Conservation (phyloP, 2,113 vertebrate species). For the Oryzias woworae region DNA sequence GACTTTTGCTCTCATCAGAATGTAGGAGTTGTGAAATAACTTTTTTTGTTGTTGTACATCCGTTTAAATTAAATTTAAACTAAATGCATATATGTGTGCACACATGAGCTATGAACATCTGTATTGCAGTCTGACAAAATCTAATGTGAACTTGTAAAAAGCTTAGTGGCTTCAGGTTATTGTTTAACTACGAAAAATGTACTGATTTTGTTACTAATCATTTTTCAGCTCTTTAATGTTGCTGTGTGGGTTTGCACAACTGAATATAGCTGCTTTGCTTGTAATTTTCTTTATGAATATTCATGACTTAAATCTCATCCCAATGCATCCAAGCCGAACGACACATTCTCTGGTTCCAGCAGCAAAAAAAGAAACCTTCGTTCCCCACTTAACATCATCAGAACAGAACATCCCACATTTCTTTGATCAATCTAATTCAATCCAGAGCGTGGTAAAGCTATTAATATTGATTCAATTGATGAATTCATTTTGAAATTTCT, state of each 20-base stretch:
- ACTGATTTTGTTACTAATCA: slow-evolving; percentile 22
- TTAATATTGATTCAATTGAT: slow-evolving; percentile 40
- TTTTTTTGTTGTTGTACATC: too few species aligned
- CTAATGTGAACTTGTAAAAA: not conserved
- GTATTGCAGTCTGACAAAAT: not conserved
- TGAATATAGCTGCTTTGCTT: slow-evolving; percentile 1
- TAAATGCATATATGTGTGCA: too few species aligned
- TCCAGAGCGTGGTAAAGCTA: slow-evolving; percentile 12
- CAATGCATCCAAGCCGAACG: slow-evolving; percentile 5
- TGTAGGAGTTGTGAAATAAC: too few species aligned
- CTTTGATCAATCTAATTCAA: slow-evolving; percentile 28
- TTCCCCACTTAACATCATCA: slow-evolving; percentile 6
- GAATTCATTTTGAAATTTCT: slow-evolving; percentile 13
- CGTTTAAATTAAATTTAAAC: too few species aligned
- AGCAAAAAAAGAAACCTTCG: slow-evolving; percentile 17
- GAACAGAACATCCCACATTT: slow-evolving; percentile 12
- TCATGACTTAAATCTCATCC: slow-evolving; percentile 28
- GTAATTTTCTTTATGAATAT: slow-evolving; percentile 12
- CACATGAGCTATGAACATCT: not conserved
- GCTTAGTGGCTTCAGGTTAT: not conserved
- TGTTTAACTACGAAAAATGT: slow-evolving; percentile 21
- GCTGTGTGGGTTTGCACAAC: slow-evolving; percentile 16
- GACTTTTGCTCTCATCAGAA: too few species aligned
- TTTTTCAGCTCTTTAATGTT: slow-evolving; percentile 8
- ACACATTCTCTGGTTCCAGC: slow-evolving; percentile 2